Base-by-base conservation (phyloP, 1,140 invertebrate species). In the Zophobas atratus region DNA sequence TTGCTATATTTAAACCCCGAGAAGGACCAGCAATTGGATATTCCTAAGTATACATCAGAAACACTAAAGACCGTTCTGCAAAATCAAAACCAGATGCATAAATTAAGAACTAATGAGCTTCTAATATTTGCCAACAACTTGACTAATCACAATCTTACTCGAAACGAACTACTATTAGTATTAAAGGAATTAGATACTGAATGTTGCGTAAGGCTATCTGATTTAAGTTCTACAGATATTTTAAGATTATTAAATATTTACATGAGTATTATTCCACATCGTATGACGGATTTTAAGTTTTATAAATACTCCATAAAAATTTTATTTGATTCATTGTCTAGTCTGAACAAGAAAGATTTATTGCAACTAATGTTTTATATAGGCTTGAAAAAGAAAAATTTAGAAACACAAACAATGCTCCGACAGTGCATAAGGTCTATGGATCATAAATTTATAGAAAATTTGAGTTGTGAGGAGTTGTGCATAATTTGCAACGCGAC, bases 401-500 rank as follows among this genome's bases (percentile, higher is more conserved):
- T 60, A 6, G 70, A 81, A 63, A 74, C 82, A 1, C 78, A 82
- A 67, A 77, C 72, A 70, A 74, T 82, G 43, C 41, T 86, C 32
- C 79, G 79, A 46, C 76, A 82, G 57, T 85, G 85, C 73, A 20
- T 86, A 38, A 79, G 78, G 60, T 51, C 48, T 6, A 79, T 85
- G 5, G 51, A 80, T 43, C 39, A 80, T 33, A 51, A 80, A 36
- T n/a, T 38, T 43, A 78, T 85, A 0, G 76, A 84, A 34, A 71
- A 56, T 53, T 81, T 86, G 76, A 79, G 77, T 8, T 46, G 72
- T 41, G 83, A 83, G 51, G 84, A 86, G 33, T 72, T 86, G 32
- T 84, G 83, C 70, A 82, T 86, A 34, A 80, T 86, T 36, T 86
- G 84, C 75, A 85, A 85, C 79, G 80, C 86, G 32, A 81, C 82